A percentile compares a stretch with the other conserved stretches of the same genome.
phyloP scores from a whole-genome alignment of 2,797 vertebrate species.

The Eupleurogrammus muticus region DNA sequence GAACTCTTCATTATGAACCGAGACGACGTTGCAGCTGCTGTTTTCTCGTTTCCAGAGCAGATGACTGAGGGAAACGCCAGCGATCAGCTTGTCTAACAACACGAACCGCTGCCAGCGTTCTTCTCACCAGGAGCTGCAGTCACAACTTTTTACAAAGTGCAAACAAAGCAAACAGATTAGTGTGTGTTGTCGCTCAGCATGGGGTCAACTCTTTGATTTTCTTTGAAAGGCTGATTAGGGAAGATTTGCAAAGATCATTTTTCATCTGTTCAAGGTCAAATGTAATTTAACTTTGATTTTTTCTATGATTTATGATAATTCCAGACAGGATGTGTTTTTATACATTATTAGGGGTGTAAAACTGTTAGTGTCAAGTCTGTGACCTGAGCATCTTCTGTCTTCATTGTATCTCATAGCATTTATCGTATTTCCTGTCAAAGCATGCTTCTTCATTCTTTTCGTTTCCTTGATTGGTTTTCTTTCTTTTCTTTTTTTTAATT shows the following conservation, averaged over 20 bases:
- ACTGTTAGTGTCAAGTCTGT: too few species aligned
- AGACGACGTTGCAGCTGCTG: conserved; percentile 36
- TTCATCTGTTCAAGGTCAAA: neutral
- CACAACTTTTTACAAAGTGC: neutral
- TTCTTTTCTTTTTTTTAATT: too few species aligned
- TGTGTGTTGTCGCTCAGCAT: neutral
- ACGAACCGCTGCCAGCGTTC: conserved; percentile 38
- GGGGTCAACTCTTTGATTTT: neutral
- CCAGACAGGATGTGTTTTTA: too few species aligned
- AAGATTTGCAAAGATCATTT: neutral
- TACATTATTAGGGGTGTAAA: too few species aligned
- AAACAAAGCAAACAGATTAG: neutral
- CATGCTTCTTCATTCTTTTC: too few species aligned
- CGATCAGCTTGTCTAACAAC: conserved; percentile 48
- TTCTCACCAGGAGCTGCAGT: conserved; percentile 23
- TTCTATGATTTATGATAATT: too few species aligned
- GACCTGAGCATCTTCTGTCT: too few species aligned
- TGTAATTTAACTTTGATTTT: too few species aligned
- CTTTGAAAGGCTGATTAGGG: neutral
- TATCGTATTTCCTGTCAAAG: too few species aligned
- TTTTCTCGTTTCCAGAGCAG: conserved; percentile 38
- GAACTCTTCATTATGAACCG: conserved; percentile 54
- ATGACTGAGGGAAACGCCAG: conserved; percentile 54
- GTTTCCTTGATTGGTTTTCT: too few species aligned
- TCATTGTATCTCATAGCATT: too few species aligned